phyloP scores from a whole-genome alignment of 2,113 vertebrate genomes.

The Maccullochella peelii region DNA sequence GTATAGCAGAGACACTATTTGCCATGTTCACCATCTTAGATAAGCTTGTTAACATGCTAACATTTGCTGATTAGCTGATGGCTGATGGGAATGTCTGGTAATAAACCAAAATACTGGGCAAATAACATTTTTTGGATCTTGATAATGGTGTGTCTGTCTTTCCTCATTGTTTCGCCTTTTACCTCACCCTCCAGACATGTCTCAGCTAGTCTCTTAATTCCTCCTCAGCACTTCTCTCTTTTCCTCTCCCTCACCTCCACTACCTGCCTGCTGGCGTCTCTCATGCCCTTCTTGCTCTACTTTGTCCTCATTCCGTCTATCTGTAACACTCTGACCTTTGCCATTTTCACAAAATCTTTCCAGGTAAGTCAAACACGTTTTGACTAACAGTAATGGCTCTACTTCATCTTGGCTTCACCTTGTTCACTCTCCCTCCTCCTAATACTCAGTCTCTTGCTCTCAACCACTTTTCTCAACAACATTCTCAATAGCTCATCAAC shows the following conservation, averaged over 20 bases:
- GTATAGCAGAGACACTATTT: too few relatives aligned
- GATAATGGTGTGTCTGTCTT: too few relatives aligned
- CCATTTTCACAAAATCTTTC: neutral
- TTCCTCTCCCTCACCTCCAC: neutral
- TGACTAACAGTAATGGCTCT: conserved; percentile 5
- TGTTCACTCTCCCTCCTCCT: neutral
- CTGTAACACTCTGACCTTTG: conserved; percentile 36
- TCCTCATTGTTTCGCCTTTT: neutral
- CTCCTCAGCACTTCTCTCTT: neutral
- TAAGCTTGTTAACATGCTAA: too few relatives aligned
- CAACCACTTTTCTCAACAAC: conserved; percentile 3
- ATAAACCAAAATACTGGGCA: too few relatives aligned
- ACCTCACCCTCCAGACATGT: neutral
- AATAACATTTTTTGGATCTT: too few relatives aligned
- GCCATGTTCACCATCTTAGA: too few relatives aligned
- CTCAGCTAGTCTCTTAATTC: neutral
- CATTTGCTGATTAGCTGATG: too few relatives aligned
- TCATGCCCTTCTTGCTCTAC: neutral
- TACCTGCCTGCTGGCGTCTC: neutral
- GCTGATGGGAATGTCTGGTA: too few relatives aligned
- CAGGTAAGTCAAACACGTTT: neutral
- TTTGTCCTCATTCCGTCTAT: conserved; percentile 36
- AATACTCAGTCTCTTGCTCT: neutral
- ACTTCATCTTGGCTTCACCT: conserved; percentile 11
- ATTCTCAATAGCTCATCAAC: neutral